Base-by-base conservation (phyloP, 1,140 invertebrate genomes). In the Microplitis mediator region DNA sequence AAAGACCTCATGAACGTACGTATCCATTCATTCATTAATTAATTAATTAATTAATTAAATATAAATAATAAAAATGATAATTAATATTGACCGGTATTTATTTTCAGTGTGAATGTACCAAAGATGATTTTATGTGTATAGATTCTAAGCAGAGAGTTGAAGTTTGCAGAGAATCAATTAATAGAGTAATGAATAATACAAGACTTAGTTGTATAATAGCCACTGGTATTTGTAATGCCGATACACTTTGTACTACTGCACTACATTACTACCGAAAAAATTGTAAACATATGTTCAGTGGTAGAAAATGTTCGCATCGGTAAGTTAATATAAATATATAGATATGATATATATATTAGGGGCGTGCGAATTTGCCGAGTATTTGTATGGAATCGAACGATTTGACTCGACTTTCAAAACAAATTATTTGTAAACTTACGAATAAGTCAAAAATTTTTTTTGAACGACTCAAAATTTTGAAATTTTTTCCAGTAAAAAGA, bases 161-260 rank as follows among this genome's bases (percentile, higher is more conserved):
- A 79, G 89, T 94, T 45, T 95, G 93, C 78, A 85, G 92, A 32
- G 89, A 91, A 2, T 88, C 90, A 54, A 93, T 94, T n/a, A 82
- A 89, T 74, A 88, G 81, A 34, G 91, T 91, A 1, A 91, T 90
- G 14, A 92, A 93, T 77, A 90, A 89, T 45, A 91, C 91, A 0
- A 86, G 90, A 8, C 90, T 94, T 1, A 91, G 93, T 0, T 95
- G 94, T 80, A 86, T 90, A 16, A 89, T 94, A 4, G 94, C 94
- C 0, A 92, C 93, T 72, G 91, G 91, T 87, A 94, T 95, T 75
- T 95, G 94, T 82, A 87, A 89, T 2, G 93, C 93, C 0, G 93
- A 95, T 80, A 87, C 91, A 0, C 86, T 90, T 4, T 95, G 94
- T 80, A 89, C 91, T 6, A 93, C 91, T 0, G 94, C 94, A 0